Conservation (phyloP, 2,113 vertebrate genomes). For the Drymodes brunneopygia region DNA sequence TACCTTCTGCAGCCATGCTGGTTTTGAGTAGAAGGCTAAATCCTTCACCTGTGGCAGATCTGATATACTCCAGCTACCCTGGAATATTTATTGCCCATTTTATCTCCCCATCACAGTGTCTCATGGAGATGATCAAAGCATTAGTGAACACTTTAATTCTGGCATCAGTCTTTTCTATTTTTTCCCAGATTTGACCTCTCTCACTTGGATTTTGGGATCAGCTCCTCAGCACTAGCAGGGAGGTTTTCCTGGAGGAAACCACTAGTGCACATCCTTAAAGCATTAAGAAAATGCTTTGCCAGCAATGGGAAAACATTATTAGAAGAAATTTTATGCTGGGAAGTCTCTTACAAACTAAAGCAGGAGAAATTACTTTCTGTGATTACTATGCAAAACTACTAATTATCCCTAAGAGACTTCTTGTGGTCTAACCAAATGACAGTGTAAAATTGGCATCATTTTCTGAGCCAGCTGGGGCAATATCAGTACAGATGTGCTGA, state of each 20-base stretch:
- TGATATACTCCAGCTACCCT: neutral
- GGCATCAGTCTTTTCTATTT: neutral
- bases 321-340: neutral
- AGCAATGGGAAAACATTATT: neutral
- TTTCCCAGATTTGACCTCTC: neutral
- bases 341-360: neutral
- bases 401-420: neutral
- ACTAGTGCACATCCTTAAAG: neutral
- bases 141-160: neutral
- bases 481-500: neutral
- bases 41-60: neutral
- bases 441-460: neutral
- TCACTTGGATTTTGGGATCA: neutral
- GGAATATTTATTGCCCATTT: conserved; percentile 1
- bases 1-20: neutral
- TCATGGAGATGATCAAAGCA: neutral
- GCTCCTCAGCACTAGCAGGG: neutral
- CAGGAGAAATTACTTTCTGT: neutral
- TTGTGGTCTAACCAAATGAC: neutral
- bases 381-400: neutral
- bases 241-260: neutral
- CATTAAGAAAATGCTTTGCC: neutral
- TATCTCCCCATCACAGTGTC: neutral
- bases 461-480: neutral
- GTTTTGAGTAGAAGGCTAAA: neutral